phyloP scores from a whole-genome alignment of 1,140 invertebrate species.

The Episyrphus balteatus region DNA sequence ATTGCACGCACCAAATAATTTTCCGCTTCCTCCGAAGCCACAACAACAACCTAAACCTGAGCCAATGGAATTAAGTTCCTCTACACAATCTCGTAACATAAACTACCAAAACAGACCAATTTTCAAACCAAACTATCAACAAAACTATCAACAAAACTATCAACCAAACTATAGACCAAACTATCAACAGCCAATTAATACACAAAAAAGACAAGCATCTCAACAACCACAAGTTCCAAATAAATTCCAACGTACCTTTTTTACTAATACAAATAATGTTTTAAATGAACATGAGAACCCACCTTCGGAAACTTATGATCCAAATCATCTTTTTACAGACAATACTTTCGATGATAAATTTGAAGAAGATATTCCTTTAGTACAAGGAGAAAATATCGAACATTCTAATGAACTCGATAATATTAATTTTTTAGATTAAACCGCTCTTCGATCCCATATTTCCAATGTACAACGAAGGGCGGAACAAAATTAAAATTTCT shows the following conservation, averaged over 20 bases:
- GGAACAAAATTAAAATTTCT: not conserved
- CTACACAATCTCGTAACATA: not conserved
- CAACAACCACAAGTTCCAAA: not conserved
- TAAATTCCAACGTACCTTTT: not conserved
- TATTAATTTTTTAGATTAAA: not conserved
- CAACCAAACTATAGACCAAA: not conserved
- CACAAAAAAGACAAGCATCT: not conserved
- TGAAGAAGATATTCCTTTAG: too few relatives aligned
- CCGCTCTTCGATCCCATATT: not conserved
- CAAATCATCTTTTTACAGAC: not conserved
- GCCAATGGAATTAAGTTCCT: not conserved
- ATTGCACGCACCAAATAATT: not conserved
- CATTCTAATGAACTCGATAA: not conserved
- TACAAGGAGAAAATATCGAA: too few relatives aligned
- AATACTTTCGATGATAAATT: too few relatives aligned
- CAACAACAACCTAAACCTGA: not conserved
- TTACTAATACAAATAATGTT: not conserved
- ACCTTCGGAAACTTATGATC: not conserved
- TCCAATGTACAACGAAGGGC: not conserved
- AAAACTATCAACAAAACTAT: too few relatives aligned
- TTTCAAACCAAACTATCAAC: too few relatives aligned
- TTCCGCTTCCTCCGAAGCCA: not conserved
- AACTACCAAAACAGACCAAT: too few relatives aligned
- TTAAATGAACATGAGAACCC: not conserved
- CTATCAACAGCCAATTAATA: not conserved